These are phyloP conservation scores for Pharmacophagus antenor DNA, from an alignment of 2,888 invertebrate genomes.

Conservation along the genomic window DNA sequence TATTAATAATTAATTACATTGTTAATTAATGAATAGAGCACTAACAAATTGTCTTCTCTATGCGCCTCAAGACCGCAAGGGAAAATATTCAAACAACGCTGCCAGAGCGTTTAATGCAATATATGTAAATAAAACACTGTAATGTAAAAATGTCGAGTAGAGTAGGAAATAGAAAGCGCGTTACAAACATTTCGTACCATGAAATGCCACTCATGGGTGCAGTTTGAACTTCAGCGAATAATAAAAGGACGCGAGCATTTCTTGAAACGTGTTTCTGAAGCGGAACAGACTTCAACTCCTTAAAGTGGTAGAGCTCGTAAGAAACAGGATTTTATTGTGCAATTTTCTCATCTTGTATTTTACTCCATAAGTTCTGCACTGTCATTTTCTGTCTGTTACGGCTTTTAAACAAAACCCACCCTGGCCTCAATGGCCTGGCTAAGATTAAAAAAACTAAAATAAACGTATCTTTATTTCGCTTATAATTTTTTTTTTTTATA, in stretches of 20 bases:
- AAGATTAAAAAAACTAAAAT: too few species aligned
- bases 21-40: too few species aligned
- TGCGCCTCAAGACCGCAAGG: too few species aligned
- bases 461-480: too few species aligned
- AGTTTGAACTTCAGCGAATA: conserved; percentile 24
- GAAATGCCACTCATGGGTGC: conserved; percentile 26
- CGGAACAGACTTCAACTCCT: conserved; percentile 28
- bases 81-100: too few species aligned
- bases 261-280: conserved; percentile 28
- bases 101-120: too few species aligned
- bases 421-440: too few species aligned
- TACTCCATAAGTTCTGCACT: conserved; percentile 6
- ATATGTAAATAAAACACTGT: conserved; percentile 7
- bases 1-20: too few species aligned
- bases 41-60: too few species aligned
- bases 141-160: conserved; percentile 8
- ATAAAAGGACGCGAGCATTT: conserved; percentile 23
- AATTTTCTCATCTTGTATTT: conserved; percentile 16
- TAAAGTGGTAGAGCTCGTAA: conserved; percentile 25
- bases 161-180: conserved; percentile 13
- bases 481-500: too few species aligned
- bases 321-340: conserved; percentile 24
- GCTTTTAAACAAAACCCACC: not conserved
- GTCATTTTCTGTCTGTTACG: conserved; percentile 19
- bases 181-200: conserved; percentile 20